Base-by-base conservation (phyloP, 2,888 invertebrate genomes). In the Noctua pronuba region DNA sequence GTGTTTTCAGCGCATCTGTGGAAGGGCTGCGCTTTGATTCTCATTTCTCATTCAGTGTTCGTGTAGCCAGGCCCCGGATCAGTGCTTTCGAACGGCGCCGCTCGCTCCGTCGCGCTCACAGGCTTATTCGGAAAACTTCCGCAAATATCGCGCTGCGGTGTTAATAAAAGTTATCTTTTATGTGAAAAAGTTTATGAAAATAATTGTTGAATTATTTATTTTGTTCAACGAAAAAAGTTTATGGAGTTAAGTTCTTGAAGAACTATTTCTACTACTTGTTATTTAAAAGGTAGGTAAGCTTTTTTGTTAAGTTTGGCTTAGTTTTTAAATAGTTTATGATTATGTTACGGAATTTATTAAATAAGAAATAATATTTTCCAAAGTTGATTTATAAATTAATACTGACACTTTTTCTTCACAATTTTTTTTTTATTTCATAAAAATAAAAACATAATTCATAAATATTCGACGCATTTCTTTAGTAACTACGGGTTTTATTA, bases 31-130 rank as follows among this genome's bases (percentile, higher is more conserved):
- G 91, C 88, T 91, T 90, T 91, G 88, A 87, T 84, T 89, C 88
- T 80, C 87, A 87, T 88, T 90, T 89, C 86, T 80, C 89, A 89
- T 90, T 92, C 94, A 94, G 94, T 94, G 89, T 89, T 92, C 90
- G 91, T 87, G 89, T 88, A 89, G 92, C 86, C 91, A 78, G 89
- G 86, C 90, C 79, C 85, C 88, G 81, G 90, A 81, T 86, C 93
- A 88, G 87, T 86, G 79, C 86, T 86, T 82, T 86, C 86, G 86
- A 70, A 73, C 83, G 86, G 80, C 68, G 75, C 70, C 84, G 77
- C 79, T 79, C 75, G 80, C 77, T 80, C 66, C 66, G 79, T 41
- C 78, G 80, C 73, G 73, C 75, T 69, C 73, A 69, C 70, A 62
- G 60, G 46, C 38, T 66, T 77, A 69, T 79, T 66, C 73, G 79